phyloP scores from a whole-genome alignment of 2,888 invertebrate species.

The Sialis fuliginosa region DNA sequence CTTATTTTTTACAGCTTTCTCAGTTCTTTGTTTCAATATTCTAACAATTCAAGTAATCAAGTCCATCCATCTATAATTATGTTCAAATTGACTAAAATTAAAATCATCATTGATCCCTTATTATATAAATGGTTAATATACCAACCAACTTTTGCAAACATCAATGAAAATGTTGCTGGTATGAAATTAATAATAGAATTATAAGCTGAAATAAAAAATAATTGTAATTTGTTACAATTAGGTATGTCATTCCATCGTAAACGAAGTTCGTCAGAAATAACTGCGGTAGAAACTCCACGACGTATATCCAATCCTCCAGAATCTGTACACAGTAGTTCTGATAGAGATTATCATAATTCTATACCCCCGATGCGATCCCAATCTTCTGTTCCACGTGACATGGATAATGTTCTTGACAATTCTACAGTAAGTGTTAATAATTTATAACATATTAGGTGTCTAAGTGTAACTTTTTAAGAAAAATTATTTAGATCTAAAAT shows the following conservation, averaged over 20 bases:
- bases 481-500: too few relatives aligned
- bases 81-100: constrained; percentile 30
- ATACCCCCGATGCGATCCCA: too few relatives aligned
- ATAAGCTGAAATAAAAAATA: not conserved
- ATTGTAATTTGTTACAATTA: too few relatives aligned
- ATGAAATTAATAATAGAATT: constrained; percentile 9
- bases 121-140: constrained; percentile 46
- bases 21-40: constrained; percentile 25
- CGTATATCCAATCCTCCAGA: constrained; percentile 27
- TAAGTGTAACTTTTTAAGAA: too few relatives aligned
- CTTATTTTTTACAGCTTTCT: constrained; percentile 11
- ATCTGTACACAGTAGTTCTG: constrained; percentile 32
- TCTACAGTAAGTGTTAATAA: too few relatives aligned
- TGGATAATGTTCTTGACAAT: too few relatives aligned
- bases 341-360: constrained; percentile 15
- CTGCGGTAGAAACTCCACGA: constrained; percentile 24
- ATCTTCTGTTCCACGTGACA: too few relatives aligned
- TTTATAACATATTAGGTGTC: too few relatives aligned
- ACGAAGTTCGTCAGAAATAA: constrained; percentile 13
- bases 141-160: constrained; percentile 14
- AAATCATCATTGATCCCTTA: constrained; percentile 42
- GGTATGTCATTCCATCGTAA: constrained; percentile 3
- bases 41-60: constrained; percentile 23
- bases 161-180: not conserved
- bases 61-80: constrained; percentile 29